Evolutionary conservation across 1,140 invertebrate genomes (phyloP).

Genomic region (Euura lappo): DNA sequence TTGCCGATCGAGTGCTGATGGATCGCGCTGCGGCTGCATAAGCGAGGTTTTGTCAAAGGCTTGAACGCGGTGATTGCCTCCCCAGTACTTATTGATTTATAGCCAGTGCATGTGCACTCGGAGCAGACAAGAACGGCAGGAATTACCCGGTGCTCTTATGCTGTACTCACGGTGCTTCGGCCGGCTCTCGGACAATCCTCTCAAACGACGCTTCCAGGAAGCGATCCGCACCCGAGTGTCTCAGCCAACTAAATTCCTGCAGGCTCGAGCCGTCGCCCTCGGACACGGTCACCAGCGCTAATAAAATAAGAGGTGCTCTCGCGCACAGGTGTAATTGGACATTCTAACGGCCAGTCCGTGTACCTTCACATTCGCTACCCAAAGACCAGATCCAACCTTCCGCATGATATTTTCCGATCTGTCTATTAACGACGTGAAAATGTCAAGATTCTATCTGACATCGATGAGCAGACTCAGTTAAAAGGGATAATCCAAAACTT

Average conservation of each 20-base stretch:
- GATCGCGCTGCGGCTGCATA: background rate
- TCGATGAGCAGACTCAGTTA: too few relatives aligned
- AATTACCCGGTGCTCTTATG: background rate
- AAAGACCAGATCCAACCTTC: background rate
- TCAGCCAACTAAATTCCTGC: background rate
- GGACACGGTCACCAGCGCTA: background rate
- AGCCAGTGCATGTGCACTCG: background rate
- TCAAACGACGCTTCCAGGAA: background rate
- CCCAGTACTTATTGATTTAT: background rate
- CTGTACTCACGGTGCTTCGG: background rate
- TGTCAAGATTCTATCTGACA: too few relatives aligned
- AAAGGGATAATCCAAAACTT: too few relatives aligned
- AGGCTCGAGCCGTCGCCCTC: background rate
- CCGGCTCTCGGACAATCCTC: background rate
- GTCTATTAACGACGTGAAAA: background rate
- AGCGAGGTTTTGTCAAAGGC: constrained; percentile 1
- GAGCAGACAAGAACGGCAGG: background rate
- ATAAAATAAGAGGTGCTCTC: constrained; percentile 1
- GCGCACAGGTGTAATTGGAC: constrained; percentile 1
- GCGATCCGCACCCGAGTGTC: background rate
- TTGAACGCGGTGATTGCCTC: background rate
- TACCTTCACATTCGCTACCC: background rate
- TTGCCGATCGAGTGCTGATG: background rate
- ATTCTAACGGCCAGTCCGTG: background rate
- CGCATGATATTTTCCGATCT: background rate